These are phyloP conservation scores for Caenorhabditis wallacei DNA, from an alignment of 2,888 invertebrate genomes.

Conservation along the genomic window DNA sequence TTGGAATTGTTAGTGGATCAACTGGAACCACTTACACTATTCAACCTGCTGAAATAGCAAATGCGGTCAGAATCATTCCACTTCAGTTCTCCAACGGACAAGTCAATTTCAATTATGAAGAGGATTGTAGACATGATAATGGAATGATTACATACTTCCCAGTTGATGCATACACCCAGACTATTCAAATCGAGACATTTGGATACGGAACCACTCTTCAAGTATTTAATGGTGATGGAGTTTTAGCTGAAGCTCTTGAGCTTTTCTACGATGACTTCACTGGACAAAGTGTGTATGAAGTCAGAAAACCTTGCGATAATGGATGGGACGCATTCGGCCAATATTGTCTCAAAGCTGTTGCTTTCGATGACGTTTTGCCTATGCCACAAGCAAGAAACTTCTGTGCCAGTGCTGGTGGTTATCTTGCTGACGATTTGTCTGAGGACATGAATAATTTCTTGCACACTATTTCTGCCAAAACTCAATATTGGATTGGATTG, in stretches of 20 bases:
- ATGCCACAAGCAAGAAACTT: conserved; percentile 69
- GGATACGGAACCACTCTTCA: conserved; percentile 61
- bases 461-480: conserved; percentile 7
- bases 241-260: conserved; percentile 32
- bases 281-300: conserved; percentile 66
- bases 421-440: conserved; percentile 73
- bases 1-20: conserved; percentile 65
- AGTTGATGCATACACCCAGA: conserved; percentile 75
- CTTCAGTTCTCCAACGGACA: conserved; percentile 67
- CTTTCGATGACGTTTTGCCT: conserved; percentile 38
- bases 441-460: conserved; percentile 68
- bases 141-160: conserved; percentile 70
- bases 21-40: conserved; percentile 64
- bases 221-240: conserved; percentile 61
- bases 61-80: conserved; percentile 68
- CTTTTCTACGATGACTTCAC: conserved; percentile 65
- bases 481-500: conserved; percentile 72
- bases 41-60: conserved; percentile 59
- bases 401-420: conserved; percentile 71
- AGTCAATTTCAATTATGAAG: conserved; percentile 53
- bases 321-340: conserved; percentile 71
- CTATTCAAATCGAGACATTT: conserved; percentile 62
- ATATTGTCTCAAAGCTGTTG: conserved; percentile 67
- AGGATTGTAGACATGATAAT: conserved; percentile 64
- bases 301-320: conserved; percentile 71